Evolutionary conservation across 2,888 invertebrate species (phyloP).

Genomic region (Cerceris rybyensis): DNA sequence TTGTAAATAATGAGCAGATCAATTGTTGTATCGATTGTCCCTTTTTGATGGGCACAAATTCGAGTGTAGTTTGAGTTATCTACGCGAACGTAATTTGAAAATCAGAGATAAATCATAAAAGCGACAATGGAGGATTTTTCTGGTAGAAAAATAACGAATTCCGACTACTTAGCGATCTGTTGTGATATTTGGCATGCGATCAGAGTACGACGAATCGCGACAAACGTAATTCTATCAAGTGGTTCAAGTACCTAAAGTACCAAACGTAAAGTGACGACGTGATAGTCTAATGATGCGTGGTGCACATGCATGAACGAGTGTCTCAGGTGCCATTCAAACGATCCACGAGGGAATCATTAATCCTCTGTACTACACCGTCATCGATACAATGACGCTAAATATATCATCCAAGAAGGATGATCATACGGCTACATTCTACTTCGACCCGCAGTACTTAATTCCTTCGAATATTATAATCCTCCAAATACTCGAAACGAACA

Average conservation of each 20-base stretch:
- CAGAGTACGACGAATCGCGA: conserved; percentile 7
- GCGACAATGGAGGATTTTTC: background rate
- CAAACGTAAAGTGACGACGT: conserved; percentile 41
- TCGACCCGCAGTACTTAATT: conserved; percentile 7
- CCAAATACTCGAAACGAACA: conserved; percentile 9
- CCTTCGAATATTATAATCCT: background rate
- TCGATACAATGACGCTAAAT: conserved; percentile 4
- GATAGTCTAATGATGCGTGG: conserved; percentile 45
- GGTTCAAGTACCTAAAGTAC: conserved; percentile 17
- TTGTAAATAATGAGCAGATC: too few relatives aligned
- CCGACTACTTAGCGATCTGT: conserved; percentile 7
- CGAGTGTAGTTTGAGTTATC: too few relatives aligned
- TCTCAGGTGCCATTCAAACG: conserved; percentile 40
- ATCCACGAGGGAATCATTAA: conserved; percentile 10
- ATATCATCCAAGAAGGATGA: conserved; percentile 7
- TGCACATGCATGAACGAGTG: conserved; percentile 60
- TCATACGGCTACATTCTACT: conserved; percentile 26
- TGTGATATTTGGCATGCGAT: conserved; percentile 21
- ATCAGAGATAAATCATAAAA: too few relatives aligned
- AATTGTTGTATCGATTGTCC: too few relatives aligned
- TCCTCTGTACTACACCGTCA: conserved; percentile 16
- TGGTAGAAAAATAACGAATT: background rate
- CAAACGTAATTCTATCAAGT: conserved; percentile 5
- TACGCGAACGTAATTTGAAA: too few relatives aligned
- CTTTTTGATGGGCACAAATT: too few relatives aligned